A percentile compares a stretch with the other conserved stretches of the same genome.
phyloP scores from a whole-genome alignment of 1,140 invertebrate genomes.

The Listronotus bonariensis region DNA sequence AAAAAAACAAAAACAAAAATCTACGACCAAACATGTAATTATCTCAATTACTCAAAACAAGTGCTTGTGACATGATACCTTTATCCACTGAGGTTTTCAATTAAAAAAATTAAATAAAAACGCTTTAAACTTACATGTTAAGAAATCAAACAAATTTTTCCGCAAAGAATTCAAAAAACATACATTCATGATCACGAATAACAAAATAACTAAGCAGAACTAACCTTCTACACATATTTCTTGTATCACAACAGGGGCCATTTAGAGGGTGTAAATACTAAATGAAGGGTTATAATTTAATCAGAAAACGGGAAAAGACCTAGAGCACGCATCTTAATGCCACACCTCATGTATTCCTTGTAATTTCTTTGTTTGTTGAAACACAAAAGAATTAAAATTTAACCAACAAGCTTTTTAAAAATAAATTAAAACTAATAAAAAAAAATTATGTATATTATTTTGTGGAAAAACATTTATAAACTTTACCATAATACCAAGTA shows the following conservation, averaged over 20 bases:
- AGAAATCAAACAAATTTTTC: conserved; percentile 2
- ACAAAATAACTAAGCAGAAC: conserved; percentile 23
- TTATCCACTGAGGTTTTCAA: too few relatives aligned
- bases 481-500: too few relatives aligned
- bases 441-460: too few relatives aligned
- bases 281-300: conserved; percentile 55
- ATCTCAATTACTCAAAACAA: too few relatives aligned
- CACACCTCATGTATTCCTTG: conserved; percentile 42
- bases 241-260: conserved; percentile 31
- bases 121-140: not conserved
- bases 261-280: conserved; percentile 33
- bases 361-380: conserved; percentile 19
- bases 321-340: conserved; percentile 52
- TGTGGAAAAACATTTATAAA: too few relatives aligned
- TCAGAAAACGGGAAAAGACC: conserved; percentile 48
- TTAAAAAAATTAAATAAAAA: too few relatives aligned
- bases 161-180: not conserved
- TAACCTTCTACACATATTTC: conserved; percentile 25
- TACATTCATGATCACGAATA: conserved; percentile 2
- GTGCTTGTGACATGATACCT: too few relatives aligned
- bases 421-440: too few relatives aligned
- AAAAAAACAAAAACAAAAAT: too few relatives aligned
- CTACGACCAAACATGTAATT: too few relatives aligned
- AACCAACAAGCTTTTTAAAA: too few relatives aligned
- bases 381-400: not conserved